phyloP scores from a whole-genome alignment of 2,797 vertebrate species.

The Hirundo rustica region DNA sequence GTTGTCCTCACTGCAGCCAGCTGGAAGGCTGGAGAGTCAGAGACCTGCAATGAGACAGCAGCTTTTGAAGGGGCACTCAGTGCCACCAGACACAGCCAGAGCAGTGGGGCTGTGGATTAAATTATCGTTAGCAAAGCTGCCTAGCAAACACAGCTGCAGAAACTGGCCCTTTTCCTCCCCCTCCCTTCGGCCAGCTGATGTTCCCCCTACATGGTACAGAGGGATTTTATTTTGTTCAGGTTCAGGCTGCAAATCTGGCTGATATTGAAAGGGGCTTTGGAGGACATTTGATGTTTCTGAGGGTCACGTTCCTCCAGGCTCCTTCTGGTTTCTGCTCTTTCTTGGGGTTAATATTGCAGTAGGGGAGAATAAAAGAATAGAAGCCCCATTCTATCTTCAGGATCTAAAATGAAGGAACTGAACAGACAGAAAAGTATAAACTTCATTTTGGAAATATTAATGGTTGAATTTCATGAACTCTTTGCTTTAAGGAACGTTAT shows the following conservation, averaged over 20 bases:
- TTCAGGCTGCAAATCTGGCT: background rate
- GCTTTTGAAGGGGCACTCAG: background rate
- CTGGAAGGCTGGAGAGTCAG: background rate
- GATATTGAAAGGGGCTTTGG: background rate
- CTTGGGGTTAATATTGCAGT: background rate
- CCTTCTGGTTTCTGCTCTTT: background rate
- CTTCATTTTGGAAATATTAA: background rate
- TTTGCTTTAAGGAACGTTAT: background rate
- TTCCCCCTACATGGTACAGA: background rate
- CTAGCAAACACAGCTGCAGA: background rate
- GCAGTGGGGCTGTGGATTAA: background rate
- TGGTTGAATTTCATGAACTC: background rate
- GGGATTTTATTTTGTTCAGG: background rate
- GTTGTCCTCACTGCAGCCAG: background rate
- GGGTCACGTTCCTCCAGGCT: background rate
- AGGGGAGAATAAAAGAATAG: background rate
- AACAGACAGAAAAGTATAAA: background rate
- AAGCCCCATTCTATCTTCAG: background rate
- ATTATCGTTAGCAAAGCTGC: background rate
- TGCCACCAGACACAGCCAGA: background rate
- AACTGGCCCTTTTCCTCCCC: background rate
- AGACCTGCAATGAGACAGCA: background rate
- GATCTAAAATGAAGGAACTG: background rate
- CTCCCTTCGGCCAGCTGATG: background rate
- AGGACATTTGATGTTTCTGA: background rate